Percentiles rank a stretch among this genome's conserved stretches.
Conservation (phyloP, 2,888 invertebrate genomes). For the Andricus curvator region DNA sequence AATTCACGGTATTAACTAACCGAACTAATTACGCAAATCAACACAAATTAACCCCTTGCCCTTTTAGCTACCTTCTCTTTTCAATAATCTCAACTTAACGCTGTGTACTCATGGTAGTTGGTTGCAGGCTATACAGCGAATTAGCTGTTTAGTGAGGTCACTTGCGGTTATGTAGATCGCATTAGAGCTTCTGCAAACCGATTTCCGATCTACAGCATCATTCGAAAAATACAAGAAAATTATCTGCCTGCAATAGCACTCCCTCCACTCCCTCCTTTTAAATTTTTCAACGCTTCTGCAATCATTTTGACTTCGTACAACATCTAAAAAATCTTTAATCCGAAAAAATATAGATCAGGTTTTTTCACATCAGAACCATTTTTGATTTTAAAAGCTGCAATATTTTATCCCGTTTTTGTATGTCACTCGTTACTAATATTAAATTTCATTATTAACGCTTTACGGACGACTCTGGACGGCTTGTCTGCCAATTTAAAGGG, state of each 20-base stretch:
- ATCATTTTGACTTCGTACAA: not conserved
- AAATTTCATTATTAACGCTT: constrained; percentile 73
- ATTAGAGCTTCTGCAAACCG: constrained; percentile 25
- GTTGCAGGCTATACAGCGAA: constrained; percentile 15
- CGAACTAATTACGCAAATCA: constrained; percentile 73
- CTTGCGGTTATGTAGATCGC: constrained; percentile 16
- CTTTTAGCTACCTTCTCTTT: constrained; percentile 55
- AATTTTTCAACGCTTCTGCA: not conserved
- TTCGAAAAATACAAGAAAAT: constrained; percentile 21
- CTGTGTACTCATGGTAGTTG: constrained; percentile 26
- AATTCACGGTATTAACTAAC: constrained; percentile 71
- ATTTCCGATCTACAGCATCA: constrained; percentile 22
- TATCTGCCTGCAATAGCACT: not conserved
- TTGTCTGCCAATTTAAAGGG: constrained; percentile 69
- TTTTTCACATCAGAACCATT: not conserved
- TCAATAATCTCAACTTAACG: constrained; percentile 9
- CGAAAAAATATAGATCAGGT: too few relatives aligned
- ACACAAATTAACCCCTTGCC: constrained; percentile 72
- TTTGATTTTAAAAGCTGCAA: not conserved
- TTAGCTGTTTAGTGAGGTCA: constrained; percentile 32
- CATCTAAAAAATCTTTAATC: too few relatives aligned
- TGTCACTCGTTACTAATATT: constrained; percentile 68
- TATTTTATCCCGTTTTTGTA: constrained; percentile 10
- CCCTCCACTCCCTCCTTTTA: too few relatives aligned
- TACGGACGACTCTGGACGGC: constrained; percentile 67